Evolutionary conservation across 2,113 vertebrate species (phyloP).

Genomic region (Eira barbara): DNA sequence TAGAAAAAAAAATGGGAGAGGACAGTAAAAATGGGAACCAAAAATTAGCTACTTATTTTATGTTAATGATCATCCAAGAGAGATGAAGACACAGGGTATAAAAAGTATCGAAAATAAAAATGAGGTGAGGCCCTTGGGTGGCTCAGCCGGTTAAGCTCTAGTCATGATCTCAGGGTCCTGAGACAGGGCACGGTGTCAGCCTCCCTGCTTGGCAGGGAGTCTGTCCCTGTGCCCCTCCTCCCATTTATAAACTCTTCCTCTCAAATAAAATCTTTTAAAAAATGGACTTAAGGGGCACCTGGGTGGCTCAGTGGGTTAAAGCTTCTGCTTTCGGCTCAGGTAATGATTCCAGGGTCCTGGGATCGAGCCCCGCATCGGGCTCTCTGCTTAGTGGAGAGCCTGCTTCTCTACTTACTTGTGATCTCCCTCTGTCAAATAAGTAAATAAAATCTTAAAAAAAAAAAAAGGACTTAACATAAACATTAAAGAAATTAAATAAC

Average conservation of each 20-base stretch:
- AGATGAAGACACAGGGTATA: background rate
- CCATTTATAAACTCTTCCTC: background rate
- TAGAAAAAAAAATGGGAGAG: background rate
- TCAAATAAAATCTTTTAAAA: background rate
- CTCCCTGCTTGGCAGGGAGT: background rate
- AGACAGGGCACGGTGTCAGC: too few species aligned
- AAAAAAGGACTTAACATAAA: background rate
- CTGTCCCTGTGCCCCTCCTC: background rate
- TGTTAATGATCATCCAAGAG: background rate
- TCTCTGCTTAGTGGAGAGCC: too few species aligned
- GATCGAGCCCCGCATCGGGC: too few species aligned
- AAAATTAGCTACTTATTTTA: background rate
- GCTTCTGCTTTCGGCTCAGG: too few species aligned
- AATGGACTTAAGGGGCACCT: background rate
- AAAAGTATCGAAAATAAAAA: conserved; percentile 18
- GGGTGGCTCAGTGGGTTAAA: too few species aligned
- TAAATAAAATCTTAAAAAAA: too few species aligned
- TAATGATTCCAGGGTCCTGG: too few species aligned
- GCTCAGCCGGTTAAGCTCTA: background rate
- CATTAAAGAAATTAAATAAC: background rate
- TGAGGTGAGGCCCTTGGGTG: background rate
- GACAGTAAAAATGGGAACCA: background rate
- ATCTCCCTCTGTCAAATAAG: too few species aligned
- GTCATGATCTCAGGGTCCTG: background rate
- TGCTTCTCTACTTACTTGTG: too few species aligned